Conservation (phyloP, 1,140 invertebrate genomes). For the Anastrepha ludens region DNA sequence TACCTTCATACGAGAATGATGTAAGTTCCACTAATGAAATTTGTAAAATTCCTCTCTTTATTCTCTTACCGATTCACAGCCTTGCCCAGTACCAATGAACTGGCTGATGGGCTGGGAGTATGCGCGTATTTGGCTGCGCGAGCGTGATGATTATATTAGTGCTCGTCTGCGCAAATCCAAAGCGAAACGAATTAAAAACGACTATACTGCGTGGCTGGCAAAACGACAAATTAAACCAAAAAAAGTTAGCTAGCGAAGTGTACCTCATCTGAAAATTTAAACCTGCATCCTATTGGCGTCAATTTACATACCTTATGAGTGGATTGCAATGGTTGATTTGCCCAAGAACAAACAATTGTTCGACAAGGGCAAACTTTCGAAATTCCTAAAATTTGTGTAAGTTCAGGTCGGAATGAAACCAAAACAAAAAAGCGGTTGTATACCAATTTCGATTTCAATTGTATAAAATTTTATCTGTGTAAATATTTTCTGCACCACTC, state of each 20-base stretch:
- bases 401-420: no score
- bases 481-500: no score
- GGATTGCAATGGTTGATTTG: no score
- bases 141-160: slow-evolving; percentile 60
- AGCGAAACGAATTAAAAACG: slow-evolving; percentile 63
- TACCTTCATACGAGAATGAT: slow-evolving; percentile 60
- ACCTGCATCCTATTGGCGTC: no score
- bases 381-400: no score
- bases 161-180: slow-evolving; percentile 53
- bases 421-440: no score
- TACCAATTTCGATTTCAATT: no score
- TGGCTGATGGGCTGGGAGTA: slow-evolving; percentile 63
- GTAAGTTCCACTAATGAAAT: slow-evolving; percentile 54
- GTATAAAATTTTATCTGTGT: no score
- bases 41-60: neutral
- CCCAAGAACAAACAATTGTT: no score
- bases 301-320: no score
- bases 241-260: neutral
- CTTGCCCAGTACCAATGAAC: slow-evolving; percentile 55
- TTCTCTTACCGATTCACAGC: slow-evolving; percentile 20
- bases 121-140: slow-evolving; percentile 63
- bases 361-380: no score
- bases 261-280: neutral
- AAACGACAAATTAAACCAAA: slow-evolving; percentile 57
- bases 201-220: slow-evolving; percentile 66